Evolutionary conservation across 1,140 invertebrate genomes (phyloP), one percentile per base, ranked within the genome.

Genomic region (Chironomus tepperi): DNA sequence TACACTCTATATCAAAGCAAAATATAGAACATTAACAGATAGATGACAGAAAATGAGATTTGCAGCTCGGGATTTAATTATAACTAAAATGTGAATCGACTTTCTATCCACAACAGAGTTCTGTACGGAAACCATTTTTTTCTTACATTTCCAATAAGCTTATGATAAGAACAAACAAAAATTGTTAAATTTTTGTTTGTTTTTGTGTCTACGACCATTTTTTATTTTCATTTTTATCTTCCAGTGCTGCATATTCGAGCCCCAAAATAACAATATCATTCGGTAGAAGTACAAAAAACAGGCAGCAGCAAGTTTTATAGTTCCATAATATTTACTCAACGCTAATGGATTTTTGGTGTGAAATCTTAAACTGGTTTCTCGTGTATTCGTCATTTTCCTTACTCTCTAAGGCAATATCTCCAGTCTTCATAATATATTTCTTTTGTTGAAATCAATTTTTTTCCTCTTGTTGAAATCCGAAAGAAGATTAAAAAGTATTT

Each of bases 271-370:
- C 24, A 34, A 34, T 34, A 34, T 57, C n/a, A n/a, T 57, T 70
- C 65, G 65, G 65, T 70, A 70, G 18, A 70, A 70, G 18, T 10
- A 70, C 65, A 70, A 70, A 70, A 57, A 16, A 70, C 65, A 70
- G 65, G 65, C 65, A 70, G 65, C 65, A 19, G 18, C 47, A 57
- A 70, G 65, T 70, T 70, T 70, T 70, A 70, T 70, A 70, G 16
- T 70, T 70, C 65, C 65, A 70, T 70, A 70, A 70, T 70, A 70
- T 70, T 70, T 70, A 70, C 65, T 70, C 65, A 70, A 70, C 65
- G 65, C 65, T 70, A 70, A 70, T 70, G 65, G 65, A 70, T 70
- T 70, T 70, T 70, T 18, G 65, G 65, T 70, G 65, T 70, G 65
- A 70, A 70, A 70, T 70, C 19, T 70, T 70, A 70, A 70, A 70